Percentiles rank a stretch among this genome's conserved stretches.
Evolutionary conservation across 2,888 invertebrate species (phyloP).

Genomic region (Andrena chrysosceles): DNA sequence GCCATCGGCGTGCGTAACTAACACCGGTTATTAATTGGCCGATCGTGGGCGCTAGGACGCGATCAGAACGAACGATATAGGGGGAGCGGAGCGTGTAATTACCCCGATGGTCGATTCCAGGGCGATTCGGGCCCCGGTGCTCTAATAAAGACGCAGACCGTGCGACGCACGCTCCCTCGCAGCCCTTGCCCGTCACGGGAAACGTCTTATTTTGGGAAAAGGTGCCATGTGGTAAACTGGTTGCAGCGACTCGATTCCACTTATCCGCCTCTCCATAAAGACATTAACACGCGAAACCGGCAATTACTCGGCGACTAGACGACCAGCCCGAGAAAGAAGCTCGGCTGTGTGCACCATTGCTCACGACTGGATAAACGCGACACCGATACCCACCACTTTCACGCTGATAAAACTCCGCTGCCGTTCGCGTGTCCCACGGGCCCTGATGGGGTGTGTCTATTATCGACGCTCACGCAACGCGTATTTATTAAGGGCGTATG

Average conservation of each 20-base stretch:
- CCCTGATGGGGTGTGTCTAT: conserved; percentile 51
- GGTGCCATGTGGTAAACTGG: conserved; percentile 68
- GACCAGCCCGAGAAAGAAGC: conserved; percentile 19
- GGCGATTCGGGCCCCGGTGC: conserved; percentile 12
- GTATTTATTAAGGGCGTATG: conserved; percentile 51
- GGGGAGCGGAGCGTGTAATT: conserved; percentile 65
- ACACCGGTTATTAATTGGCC: conserved; percentile 54
- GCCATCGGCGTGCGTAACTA: conserved; percentile 30
- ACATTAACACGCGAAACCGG: conserved; percentile 78
- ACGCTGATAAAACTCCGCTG: conserved; percentile 24
- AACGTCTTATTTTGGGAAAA: conserved; percentile 61
- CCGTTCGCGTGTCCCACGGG: conserved; percentile 52
- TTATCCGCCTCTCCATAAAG: conserved; percentile 71
- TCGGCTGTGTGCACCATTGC: not conserved
- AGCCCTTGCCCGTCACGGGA: conserved; percentile 18
- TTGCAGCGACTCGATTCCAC: conserved; percentile 52
- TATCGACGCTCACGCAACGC: conserved; percentile 61
- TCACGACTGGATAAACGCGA: conserved; percentile 4
- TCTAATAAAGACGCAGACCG: conserved; percentile 38
- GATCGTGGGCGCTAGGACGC: conserved; percentile 21
- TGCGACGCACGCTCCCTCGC: conserved; percentile 8
- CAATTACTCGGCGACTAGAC: conserved; percentile 70
- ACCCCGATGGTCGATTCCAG: conserved; percentile 56
- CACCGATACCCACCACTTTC: conserved; percentile 35
- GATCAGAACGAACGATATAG: conserved; percentile 47